These are phyloP conservation scores for Lepidurus arcticus DNA, from an alignment of 1,140 invertebrate genomes.

Conservation along the genomic window DNA sequence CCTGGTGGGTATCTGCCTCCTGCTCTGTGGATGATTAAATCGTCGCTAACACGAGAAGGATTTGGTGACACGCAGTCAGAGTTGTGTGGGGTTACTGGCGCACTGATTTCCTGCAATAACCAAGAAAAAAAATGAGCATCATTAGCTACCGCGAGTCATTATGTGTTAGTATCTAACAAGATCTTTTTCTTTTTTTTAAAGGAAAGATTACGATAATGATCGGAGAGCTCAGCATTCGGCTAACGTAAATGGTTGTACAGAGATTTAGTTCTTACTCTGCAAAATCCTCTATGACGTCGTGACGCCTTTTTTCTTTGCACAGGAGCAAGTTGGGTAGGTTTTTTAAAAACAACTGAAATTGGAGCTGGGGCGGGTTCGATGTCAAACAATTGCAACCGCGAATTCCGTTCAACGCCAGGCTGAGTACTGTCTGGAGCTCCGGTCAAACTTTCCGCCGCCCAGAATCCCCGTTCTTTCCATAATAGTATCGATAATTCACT, in stretches of 20 bases:
- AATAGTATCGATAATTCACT: background rate
- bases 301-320: background rate
- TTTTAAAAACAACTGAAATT: background rate
- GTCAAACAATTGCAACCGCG: background rate
- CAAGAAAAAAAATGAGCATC: background rate
- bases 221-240: no score
- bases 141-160: background rate
- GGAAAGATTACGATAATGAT: background rate
- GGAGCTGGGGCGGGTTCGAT: background rate
- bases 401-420: background rate
- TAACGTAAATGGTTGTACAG: no score
- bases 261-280: background rate
- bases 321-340: background rate
- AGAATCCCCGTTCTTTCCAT: background rate
- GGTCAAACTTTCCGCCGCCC: background rate
- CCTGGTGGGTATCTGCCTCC: background rate
- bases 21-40: background rate
- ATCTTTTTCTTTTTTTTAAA: background rate
- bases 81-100: background rate
- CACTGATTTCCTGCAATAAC: background rate
- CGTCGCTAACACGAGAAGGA: background rate
- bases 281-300: background rate
- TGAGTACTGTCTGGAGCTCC: background rate
- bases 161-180: background rate
- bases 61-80: slow-evolving; percentile 7